Conservation (phyloP, 2,888 invertebrate genomes). For the Sinhomidia bicolor region DNA sequence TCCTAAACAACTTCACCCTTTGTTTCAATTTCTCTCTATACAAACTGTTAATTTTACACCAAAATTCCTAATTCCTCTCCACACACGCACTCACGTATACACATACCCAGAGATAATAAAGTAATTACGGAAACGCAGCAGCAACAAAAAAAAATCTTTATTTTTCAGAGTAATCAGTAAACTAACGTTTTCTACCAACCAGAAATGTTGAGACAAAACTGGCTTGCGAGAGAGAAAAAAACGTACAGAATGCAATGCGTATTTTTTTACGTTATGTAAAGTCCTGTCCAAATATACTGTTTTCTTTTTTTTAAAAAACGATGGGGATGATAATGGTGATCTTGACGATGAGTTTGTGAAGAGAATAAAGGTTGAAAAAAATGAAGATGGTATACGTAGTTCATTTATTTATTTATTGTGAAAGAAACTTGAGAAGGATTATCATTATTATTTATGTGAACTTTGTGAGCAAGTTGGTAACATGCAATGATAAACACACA, state of each 20-base stretch:
- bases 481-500: too few relatives aligned
- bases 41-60: neutral
- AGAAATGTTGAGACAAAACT: neutral
- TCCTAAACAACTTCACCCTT: neutral
- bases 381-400: too few relatives aligned
- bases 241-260: neutral
- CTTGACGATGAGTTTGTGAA: too few relatives aligned
- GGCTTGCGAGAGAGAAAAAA: neutral
- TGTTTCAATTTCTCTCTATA: neutral
- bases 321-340: too few relatives aligned
- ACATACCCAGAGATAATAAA: neutral
- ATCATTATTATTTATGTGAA: neutral
- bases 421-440: neutral
- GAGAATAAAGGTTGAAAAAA: too few relatives aligned
- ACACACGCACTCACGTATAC: too few relatives aligned
- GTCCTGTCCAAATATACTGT: neutral
- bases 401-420: neutral
- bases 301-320: neutral
- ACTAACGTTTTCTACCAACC: neutral
- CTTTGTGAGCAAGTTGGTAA: too few relatives aligned
- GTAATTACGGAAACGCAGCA: neutral
- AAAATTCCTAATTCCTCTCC: too few relatives aligned
- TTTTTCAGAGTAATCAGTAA: neutral
- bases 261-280: neutral
- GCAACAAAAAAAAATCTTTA: neutral